phyloP scores from a whole-genome alignment of 2,888 invertebrate species.

The Biston stratarius region DNA sequence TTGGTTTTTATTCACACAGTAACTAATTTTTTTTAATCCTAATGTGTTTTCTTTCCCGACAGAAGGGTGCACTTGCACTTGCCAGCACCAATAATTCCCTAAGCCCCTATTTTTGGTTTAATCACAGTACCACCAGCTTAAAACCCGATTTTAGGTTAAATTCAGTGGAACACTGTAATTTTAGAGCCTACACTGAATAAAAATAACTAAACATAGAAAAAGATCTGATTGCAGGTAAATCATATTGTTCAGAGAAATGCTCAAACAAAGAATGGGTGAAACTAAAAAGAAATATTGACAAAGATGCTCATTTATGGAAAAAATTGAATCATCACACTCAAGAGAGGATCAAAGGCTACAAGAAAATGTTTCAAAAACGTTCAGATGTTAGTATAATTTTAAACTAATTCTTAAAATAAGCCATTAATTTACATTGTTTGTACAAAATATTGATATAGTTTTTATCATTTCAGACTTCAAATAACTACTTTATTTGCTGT shows the following conservation, averaged over 20 bases:
- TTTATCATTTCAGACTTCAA: constrained; percentile 11
- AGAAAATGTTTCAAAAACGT: constrained; percentile 46
- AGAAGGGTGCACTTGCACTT: too few species aligned
- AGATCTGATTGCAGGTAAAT: constrained; percentile 22
- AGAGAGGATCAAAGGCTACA: constrained; percentile 51
- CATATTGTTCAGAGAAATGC: constrained; percentile 11
- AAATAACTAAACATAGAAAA: not conserved
- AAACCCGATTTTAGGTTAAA: not conserved
- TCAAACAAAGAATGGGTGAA: constrained; percentile 50
- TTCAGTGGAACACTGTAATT: constrained; percentile 1
- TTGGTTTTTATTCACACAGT: too few species aligned
- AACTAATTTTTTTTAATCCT: too few species aligned
- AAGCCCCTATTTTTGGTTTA: too few species aligned
- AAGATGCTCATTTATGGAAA: constrained; percentile 61
- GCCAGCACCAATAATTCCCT: not conserved
- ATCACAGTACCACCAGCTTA: too few species aligned
- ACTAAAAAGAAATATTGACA: constrained; percentile 56
- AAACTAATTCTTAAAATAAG: not conserved
- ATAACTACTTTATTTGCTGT: constrained; percentile 13
- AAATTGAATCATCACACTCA: constrained; percentile 55
- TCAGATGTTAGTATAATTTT: constrained; percentile 30
- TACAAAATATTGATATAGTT: not conserved
- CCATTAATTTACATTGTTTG: not conserved
- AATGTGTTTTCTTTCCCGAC: too few species aligned
- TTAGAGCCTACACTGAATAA: not conserved